Base-by-base conservation (phyloP, 2,888 invertebrate species). In the Drosophila cracens region DNA sequence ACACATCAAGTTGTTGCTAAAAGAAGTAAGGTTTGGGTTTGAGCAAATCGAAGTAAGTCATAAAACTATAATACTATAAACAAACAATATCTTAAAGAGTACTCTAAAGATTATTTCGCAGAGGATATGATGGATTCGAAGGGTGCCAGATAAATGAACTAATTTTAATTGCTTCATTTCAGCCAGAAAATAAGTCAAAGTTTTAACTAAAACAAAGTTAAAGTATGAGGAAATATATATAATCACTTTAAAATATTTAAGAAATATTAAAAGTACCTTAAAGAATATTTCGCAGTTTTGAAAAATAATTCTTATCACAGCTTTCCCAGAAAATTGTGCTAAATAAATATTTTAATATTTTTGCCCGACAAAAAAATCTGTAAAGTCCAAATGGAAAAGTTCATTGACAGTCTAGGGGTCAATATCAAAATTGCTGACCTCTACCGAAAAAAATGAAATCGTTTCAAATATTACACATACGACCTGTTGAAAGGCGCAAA, bases 351-450 rank as follows among this genome's bases (percentile, higher is more conserved):
- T 46, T 49, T 0, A 1, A 29, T n/a, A 31, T 43, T 13, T 57
- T 57, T 25, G 21, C 10, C 6, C 2, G 16, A 10, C 2, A 7
- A 40, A 3, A 4, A 2, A 40, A 40, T 48, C 8, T 34, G 10
- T 7, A 25, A 31, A 70, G 16, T 49, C 3, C 1, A 56, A 43
- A 52, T 53, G 53, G 40, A 60, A 68, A 51, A 70, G 77, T 65
- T 79, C 81, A 64, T 61, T 73, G 79, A 66, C 81, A 66, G 73
- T 58, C 64, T 59, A 29, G 38, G 51, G 79, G 68, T 73, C 89
- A 85, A 87, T 82, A 89, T 87, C 89, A 89, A 84, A 72, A 67
- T 36, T 36, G 71, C 59, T 76, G 85, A 85, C 85, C 89, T 82
- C 52, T 52, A 80, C 51, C 46, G 1, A 74, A 57, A 38, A 53